phyloP scores from a whole-genome alignment of 1,140 invertebrate species.

The Reticulitermes speratus region DNA sequence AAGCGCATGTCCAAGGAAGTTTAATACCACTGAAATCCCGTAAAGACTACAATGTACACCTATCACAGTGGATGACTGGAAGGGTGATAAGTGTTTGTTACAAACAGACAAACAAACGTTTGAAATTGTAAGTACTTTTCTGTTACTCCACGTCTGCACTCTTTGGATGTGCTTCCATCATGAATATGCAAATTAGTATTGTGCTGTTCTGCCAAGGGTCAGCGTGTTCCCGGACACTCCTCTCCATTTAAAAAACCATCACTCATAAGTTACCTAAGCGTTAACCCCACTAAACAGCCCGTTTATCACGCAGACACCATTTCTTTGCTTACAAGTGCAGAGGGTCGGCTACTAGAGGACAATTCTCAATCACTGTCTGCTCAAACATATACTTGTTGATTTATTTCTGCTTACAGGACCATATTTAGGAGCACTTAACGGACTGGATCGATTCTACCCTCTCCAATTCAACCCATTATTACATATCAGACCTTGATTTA shows the following conservation, averaged over 20 bases:
- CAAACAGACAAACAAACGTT: not conserved
- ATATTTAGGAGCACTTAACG: too few relatives aligned
- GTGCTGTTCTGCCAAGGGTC: not conserved
- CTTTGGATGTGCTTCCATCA: not conserved
- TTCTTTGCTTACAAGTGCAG: not conserved
- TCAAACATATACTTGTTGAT: too few relatives aligned
- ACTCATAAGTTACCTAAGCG: not conserved
- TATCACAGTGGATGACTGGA: too few relatives aligned
- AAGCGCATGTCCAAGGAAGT: too few relatives aligned
- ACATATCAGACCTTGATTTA: too few relatives aligned
- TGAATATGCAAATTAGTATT: slow-evolving; percentile 12
- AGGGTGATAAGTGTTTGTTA: not conserved
- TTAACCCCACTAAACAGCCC: not conserved
- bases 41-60: too few relatives aligned
- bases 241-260: not conserved
- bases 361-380: too few relatives aligned
- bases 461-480: too few relatives aligned
- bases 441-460: too few relatives aligned
- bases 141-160: not conserved
- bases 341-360: not conserved
- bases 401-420: too few relatives aligned
- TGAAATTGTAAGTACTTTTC: not conserved
- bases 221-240: not conserved
- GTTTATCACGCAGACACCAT: not conserved
- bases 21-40: too few relatives aligned